A percentile compares a stretch with the other conserved stretches of the same genome.
Conservation (phyloP, 2,888 invertebrate genomes). For the Esperia sulphurella region DNA sequence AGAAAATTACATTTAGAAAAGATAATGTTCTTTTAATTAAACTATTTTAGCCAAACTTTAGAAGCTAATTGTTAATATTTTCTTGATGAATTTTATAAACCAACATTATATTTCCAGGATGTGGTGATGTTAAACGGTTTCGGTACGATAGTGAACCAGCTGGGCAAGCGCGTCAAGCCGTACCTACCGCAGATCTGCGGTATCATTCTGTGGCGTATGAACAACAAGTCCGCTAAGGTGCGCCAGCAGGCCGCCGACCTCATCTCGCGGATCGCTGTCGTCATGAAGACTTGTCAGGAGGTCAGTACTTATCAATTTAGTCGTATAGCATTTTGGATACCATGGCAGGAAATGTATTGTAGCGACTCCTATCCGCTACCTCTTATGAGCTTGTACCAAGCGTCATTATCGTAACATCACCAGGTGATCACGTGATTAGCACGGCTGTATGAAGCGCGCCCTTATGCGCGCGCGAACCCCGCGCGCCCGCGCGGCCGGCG, state of each 20-base stretch:
- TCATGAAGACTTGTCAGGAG: conserved; percentile 99
- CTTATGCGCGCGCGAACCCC: too few species aligned
- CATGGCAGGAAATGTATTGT: too few species aligned
- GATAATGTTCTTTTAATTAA: too few species aligned
- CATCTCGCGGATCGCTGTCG: conserved; percentile 97
- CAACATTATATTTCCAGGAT: conserved; percentile 88
- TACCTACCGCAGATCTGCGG: conserved; percentile 99
- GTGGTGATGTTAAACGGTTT: conserved; percentile 99
- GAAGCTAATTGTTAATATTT: conserved; percentile 1
- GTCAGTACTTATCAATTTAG: conserved; percentile 56
- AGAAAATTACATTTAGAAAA: too few species aligned
- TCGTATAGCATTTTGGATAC: too few species aligned
- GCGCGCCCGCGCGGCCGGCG: too few species aligned
- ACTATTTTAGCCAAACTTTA: neutral
- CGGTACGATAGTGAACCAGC: conserved; percentile 98
- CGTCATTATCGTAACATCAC: too few species aligned
- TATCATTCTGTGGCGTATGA: conserved; percentile 99
- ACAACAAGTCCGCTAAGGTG: conserved; percentile 99
- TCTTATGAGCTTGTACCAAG: too few species aligned
- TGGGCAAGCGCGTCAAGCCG: conserved; percentile 98
- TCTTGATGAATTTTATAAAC: too few species aligned
- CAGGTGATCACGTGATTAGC: too few species aligned
- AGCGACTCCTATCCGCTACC: too few species aligned
- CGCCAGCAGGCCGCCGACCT: conserved; percentile 99
- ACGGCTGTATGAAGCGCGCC: too few species aligned